phyloP scores from a whole-genome alignment of 2,113 vertebrate genomes.

The Aptenodytes forsteri region DNA sequence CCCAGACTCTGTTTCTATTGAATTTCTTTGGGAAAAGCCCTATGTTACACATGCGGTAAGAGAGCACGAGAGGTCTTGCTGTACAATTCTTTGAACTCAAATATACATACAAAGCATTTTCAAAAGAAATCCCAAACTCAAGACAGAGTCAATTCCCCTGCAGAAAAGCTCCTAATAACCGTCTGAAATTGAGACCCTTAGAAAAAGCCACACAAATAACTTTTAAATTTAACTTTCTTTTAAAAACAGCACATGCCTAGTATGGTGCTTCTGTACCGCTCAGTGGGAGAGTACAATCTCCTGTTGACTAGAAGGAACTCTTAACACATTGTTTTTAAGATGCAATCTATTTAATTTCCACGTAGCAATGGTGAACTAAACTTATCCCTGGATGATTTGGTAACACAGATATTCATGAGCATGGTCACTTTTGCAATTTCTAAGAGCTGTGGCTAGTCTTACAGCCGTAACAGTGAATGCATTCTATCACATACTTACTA shows the following conservation, averaged over 20 bases:
- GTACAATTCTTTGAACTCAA: neutral
- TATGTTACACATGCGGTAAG: accelerated
- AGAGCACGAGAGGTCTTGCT: neutral
- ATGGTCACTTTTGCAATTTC: neutral
- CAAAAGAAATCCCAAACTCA: neutral
- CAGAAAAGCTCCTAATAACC: neutral
- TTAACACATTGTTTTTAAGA: neutral
- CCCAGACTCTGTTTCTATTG: neutral
- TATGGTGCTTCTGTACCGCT: neutral
- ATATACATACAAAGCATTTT: accelerated
- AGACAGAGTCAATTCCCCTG: neutral
- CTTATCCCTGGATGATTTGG: neutral
- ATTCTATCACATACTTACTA: neutral
- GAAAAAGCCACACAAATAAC: neutral
- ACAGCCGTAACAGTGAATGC: neutral
- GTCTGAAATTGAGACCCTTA: neutral
- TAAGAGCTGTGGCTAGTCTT: neutral
- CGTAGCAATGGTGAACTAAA: neutral
- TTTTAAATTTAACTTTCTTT: neutral
- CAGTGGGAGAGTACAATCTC: neutral
- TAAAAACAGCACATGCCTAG: neutral
- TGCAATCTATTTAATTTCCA: neutral
- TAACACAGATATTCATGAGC: neutral
- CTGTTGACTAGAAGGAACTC: neutral
- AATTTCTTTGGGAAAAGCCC: neutral